Evolutionary conservation across 2,113 vertebrate genomes (phyloP), one percentile per base, ranked within the genome.

Genomic region (Podocnemis expansa): DNA sequence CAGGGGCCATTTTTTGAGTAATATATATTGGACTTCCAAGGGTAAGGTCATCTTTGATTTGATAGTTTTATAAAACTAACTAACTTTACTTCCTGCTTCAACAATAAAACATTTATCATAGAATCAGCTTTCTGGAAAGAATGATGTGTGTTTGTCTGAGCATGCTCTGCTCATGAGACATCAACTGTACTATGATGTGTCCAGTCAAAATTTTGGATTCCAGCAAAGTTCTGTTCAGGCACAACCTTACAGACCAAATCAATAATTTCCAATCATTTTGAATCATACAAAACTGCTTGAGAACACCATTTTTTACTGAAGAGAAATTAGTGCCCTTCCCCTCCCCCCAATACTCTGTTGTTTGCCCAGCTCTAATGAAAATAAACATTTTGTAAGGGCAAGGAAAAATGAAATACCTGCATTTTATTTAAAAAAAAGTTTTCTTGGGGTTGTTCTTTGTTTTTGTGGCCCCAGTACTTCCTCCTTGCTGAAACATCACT

Each of bases 311-410:
- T n/a, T n/a, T n/a, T n/a, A n/a, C n/a, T n/a, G n/a, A n/a, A n/a
- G n/a, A n/a, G n/a, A n/a, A n/a, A n/a, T n/a, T n/a, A n/a, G n/a
- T n/a, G n/a, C n/a, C n/a, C n/a, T n/a, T n/a, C n/a, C n/a, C n/a
- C n/a, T 55, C 2, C 52, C 70, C 76, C 29, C 25, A 21, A 67
- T n/a, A n/a, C n/a, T n/a, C n/a, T n/a, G 31, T 52, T 12, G 1
- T 92, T 92, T 93, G 76, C 79, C 56, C 24, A 24, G 11, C 31
- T 89, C 58, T 79, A 24, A 87, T 93, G 60, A 90, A 96, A 96
- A 55, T 29, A 75, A 94, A 89, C 84, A 56, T 51, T 91, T 86
- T 51, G 38, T 47, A 38, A 0, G 78, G n/a, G 58, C 19, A 95
- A 56, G 90, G 80, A 79, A 94, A 47, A 89, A 88, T 45, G 8